A percentile compares a stretch with the other conserved stretches of the same genome.
phyloP scores from a whole-genome alignment of 2,888 invertebrate species.

The Hydrotaea cyrtoneurina region DNA sequence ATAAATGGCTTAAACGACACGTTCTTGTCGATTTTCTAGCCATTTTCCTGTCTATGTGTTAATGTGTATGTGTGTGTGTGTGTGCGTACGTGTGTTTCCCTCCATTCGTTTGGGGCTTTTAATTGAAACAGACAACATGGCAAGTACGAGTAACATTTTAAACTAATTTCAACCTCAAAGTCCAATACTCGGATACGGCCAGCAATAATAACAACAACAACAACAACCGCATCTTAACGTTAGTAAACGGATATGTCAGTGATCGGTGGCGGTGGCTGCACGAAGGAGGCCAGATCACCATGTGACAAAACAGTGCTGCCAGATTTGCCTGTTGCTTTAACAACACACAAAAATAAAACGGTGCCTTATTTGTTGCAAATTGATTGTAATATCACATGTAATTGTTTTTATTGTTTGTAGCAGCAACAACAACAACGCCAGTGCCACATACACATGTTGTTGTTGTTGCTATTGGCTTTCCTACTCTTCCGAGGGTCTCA shows the following conservation, averaged over 20 bases:
- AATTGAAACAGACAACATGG: conserved; percentile 70
- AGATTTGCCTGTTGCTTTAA: conserved; percentile 66
- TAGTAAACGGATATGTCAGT: conserved; percentile 21
- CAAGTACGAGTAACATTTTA: conserved; percentile 60
- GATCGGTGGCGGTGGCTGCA: not conserved
- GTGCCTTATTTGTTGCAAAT: conserved; percentile 79
- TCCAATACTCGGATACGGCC: conserved; percentile 38
- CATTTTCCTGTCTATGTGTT: not conserved
- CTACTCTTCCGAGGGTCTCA: conserved; percentile 40
- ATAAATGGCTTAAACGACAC: conserved; percentile 67
- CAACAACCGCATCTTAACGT: conserved; percentile 12
- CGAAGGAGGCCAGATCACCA: conserved; percentile 26
- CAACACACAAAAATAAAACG: conserved; percentile 63
- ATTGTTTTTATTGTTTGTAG: conserved; percentile 67
- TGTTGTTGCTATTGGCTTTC: conserved; percentile 36
- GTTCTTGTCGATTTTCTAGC: conserved; percentile 63
- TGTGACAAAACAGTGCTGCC: conserved; percentile 70
- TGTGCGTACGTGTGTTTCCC: not conserved
- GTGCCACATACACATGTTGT: conserved; percentile 34
- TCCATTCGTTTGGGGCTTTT: conserved; percentile 48
- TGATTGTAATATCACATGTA: conserved; percentile 73
- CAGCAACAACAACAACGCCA: conserved; percentile 61
- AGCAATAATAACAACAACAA: conserved; percentile 48
- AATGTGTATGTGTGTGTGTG: not conserved
- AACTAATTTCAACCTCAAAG: conserved; percentile 64